These are phyloP conservation scores for Palythoa caribaeorum DNA, from an alignment of 92 coral and sea anemone species.

Conservation along the genomic window DNA sequence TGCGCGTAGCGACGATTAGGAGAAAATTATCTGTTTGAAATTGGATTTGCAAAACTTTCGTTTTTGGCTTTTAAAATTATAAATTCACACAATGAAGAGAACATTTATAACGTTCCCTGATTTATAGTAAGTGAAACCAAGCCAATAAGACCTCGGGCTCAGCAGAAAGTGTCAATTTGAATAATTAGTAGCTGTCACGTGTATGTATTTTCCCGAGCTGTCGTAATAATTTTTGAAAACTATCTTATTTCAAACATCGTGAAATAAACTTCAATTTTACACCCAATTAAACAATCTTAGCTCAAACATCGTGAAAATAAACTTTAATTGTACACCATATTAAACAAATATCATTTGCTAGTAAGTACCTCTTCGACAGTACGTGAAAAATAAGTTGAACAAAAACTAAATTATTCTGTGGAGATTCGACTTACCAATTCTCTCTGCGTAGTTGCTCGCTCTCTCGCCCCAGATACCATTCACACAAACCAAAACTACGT, in stretches of 20 bases:
- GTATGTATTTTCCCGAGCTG: background rate
- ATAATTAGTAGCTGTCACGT: background rate
- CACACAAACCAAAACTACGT: conserved; percentile 32
- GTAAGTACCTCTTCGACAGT: background rate
- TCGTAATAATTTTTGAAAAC: background rate
- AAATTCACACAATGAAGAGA: no score
- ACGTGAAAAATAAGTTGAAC: background rate
- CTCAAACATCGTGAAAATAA: background rate
- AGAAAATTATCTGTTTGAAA: no score
- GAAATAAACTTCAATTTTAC: no score
- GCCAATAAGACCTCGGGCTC: no score
- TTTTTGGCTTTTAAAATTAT: no score
- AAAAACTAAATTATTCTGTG: background rate
- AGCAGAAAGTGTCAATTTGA: no score
- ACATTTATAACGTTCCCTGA: no score
- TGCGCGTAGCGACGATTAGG: no score
- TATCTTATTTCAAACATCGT: background rate
- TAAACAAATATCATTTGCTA: background rate
- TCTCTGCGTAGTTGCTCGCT: conserved; percentile 33
- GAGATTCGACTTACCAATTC: conserved; percentile 10
- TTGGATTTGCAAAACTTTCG: no score
- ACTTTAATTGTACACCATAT: background rate
- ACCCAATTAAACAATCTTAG: background rate
- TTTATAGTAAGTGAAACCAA: no score
- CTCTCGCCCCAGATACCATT: conserved; percentile 50